Base-by-base conservation (phyloP, 2,888 invertebrate species). In the Agrochola lychnidis region DNA sequence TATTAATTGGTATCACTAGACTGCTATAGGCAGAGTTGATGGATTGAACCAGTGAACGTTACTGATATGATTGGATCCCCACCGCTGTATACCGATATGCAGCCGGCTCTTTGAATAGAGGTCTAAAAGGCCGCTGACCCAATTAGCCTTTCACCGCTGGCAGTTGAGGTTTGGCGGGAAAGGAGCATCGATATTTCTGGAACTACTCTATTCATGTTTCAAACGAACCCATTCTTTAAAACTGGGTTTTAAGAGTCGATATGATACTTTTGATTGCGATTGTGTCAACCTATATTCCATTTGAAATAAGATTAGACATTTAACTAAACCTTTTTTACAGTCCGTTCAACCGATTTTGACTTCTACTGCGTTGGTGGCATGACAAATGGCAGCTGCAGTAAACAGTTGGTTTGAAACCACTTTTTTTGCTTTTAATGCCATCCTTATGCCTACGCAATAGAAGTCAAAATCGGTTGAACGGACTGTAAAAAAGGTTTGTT, bases 101-200 rank as follows among this genome's bases (percentile, higher is more conserved):
- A 70, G 51, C 36, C 36, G 25, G n/a, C 45, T 70, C 57, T 56
- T 25, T 76, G 82, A 74, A 73, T 71, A 64, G 83, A 61, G 76
- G 70, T 42, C 82, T 76, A 61, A 73, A 81, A 76, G 71, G 81
- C 63, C 70, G 68, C 73, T 73, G 82, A 83, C 82, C 85, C 82
- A 83, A 83, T 83, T 81, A 83, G 62, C 59, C 76, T 84, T 84
- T 81, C 64, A 61, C 30, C 68, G 68, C 25, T 69, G 64, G 67
- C 70, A 56, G 71, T 73, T 75, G 77, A 73, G 62, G 67, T 71
- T 81, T 73, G 40, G 63, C 66, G 64, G 59, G 36, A 70, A 76
- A 59, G n/a, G 63, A 12, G 62, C 71, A 19, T 70, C 69, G 70
- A 70, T 76, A 68, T 73, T 53, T 62, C 62, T 42, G 51, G 40